A percentile compares a stretch with the other conserved stretches of the same genome.
Evolutionary conservation across 2,113 vertebrate genomes (phyloP).

Genomic region (Clarias batrachus): DNA sequence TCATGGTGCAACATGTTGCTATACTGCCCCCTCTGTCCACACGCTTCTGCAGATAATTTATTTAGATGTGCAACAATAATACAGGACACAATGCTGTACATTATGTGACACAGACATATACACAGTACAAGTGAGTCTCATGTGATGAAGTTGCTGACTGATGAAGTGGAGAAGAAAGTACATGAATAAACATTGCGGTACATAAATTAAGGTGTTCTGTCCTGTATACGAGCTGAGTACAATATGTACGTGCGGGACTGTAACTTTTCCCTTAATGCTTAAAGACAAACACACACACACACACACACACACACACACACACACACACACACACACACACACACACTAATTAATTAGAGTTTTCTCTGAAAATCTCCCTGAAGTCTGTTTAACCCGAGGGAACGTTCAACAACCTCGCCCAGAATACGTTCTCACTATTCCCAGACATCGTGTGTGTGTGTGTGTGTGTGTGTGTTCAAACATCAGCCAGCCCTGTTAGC

Average conservation of each 20-base stretch:
- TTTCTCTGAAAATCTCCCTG: constrained; percentile 12
- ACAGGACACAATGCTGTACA: too few species aligned
- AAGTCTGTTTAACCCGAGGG: constrained; percentile 18
- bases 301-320: too few species aligned
- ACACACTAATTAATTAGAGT: not conserved
- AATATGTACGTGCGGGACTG: not conserved
- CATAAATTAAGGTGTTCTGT: not conserved
- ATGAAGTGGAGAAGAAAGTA: too few species aligned
- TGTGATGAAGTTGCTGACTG: too few species aligned
- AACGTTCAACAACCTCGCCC: constrained; percentile 11
- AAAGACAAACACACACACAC: not conserved
- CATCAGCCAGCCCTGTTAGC: constrained; percentile 37
- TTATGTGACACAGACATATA: too few species aligned
- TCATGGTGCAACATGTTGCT: too few species aligned
- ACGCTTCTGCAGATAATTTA: too few species aligned
- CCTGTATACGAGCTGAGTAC: not conserved
- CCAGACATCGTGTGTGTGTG: not conserved
- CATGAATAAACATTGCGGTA: not conserved
- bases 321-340: too few species aligned
- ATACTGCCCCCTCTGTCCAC: too few species aligned
- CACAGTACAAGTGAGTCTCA: too few species aligned
- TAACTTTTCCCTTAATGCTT: not conserved
- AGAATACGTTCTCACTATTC: constrained; percentile 22
- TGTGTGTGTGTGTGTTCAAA: constrained; percentile 14
- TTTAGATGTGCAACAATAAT: too few species aligned